phyloP scores from a whole-genome alignment of 35 echinoderm and acorn worm genomes.

The Heliocidaris tuberculata region DNA sequence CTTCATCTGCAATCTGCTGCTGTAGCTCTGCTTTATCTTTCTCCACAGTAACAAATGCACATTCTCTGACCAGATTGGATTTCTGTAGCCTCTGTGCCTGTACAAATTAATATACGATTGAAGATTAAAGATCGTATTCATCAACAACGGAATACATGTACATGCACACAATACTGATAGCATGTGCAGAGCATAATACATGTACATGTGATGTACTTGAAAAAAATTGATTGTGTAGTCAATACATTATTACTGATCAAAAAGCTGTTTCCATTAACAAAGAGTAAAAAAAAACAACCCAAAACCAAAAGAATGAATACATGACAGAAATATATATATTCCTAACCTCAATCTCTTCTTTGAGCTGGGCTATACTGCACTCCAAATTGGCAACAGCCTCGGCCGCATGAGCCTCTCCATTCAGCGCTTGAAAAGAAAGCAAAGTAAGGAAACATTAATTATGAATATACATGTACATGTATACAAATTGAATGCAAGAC shows the following conservation, averaged over 20 bases:
- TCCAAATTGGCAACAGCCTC: constrained; percentile 28
- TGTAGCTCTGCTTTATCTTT: constrained; percentile 55
- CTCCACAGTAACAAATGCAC: constrained; percentile 42
- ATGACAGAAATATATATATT: too few species aligned
- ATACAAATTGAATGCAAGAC: too few species aligned
- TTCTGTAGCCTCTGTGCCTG: constrained; percentile 52
- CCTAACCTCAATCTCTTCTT: constrained; percentile 40
- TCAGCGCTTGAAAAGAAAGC: background rate
- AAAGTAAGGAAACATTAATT: background rate
- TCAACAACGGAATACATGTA: background rate
- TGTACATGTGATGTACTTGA: too few species aligned
- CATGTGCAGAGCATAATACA: too few species aligned
- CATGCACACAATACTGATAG: too few species aligned
- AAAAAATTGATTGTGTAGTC: too few species aligned
- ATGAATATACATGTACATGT: too few species aligned
- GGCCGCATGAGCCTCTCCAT: background rate
- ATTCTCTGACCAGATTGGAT: constrained; percentile 43
- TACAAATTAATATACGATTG: background rate
- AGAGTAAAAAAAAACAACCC: too few species aligned
- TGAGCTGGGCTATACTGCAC: constrained; percentile 41
- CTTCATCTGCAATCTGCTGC: constrained; percentile 56
- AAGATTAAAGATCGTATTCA: background rate
- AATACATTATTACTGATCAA: too few species aligned
- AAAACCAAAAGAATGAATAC: too few species aligned
- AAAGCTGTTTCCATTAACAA: too few species aligned